Base-by-base conservation (phyloP, 1,140 invertebrate species). In the Drosophila orosa region DNA sequence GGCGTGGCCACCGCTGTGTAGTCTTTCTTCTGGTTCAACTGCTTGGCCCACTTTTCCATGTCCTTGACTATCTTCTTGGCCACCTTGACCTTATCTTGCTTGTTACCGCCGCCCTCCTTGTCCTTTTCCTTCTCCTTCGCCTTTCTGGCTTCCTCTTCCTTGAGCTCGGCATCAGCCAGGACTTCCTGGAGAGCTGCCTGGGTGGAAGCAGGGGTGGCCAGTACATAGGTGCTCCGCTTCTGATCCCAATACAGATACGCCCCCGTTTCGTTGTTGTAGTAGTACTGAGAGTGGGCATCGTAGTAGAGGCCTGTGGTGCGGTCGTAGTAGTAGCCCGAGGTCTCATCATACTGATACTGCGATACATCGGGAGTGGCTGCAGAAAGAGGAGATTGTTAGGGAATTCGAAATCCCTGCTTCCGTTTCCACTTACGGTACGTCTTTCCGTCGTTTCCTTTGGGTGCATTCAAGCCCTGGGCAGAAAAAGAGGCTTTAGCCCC, bases 1-100 rank as follows among this genome's bases (percentile, higher is more conserved):
- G 76, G 85, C 27, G 78, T 90, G 3, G 90, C 84, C 10, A 92
- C 85, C 5, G 69, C 48, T 8, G 74, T 89, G 29, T 90, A 96
- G 81, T 99, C 98, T 92, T 99, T 99, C 92, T 98, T 98, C 85
- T 99, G 98, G 92, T 99, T 99, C 52, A 99, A 93, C 3, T 97
- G 98, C 90, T 99, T 98, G 0, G 98, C 98, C 99, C 99, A 99
- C 83, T 92, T 95, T 82, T 97, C 97, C 97, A 98, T 98, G 89
- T 98, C 96, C 93, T 99, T 99, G 0, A 98, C 98, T 80, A 99
- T 99, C 93, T 99, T 98, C 91, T 99, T 99, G 2, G 98, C 98
- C 12, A 98, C 97, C 93, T 99, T 99, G 0, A 98, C 97, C 93
- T 99, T 98, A 78, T 98, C 97, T 47, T 42, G 93, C 92, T 71